Conservation (phyloP, 2,888 invertebrate genomes). For the Eumacrocentrus americanus region DNA sequence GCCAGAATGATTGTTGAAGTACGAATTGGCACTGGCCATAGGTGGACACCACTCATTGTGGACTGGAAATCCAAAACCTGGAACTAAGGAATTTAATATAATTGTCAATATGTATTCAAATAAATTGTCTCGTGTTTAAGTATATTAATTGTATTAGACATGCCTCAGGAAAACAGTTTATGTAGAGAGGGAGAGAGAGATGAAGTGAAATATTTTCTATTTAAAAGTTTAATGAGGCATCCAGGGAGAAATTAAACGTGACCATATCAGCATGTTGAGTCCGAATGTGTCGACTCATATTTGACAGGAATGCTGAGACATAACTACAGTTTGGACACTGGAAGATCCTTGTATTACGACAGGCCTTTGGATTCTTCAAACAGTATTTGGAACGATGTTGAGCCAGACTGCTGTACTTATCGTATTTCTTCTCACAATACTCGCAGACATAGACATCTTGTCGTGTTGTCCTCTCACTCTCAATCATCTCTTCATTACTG, state of each 20-base stretch:
- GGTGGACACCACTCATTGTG: neutral
- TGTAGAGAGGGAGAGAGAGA: too few species aligned
- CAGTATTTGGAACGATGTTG: slow-evolving; percentile 21
- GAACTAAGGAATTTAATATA: neutral
- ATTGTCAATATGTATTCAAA: neutral
- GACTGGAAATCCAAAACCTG: neutral
- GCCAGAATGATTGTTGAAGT: neutral
- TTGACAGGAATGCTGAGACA: slow-evolving; percentile 25
- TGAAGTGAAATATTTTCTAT: too few species aligned
- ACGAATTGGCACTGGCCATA: neutral
- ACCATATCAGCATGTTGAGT: slow-evolving; percentile 7
- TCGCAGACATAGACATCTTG: slow-evolving; percentile 1
- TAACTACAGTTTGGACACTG: slow-evolving; percentile 41
- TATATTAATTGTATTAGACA: too few species aligned
- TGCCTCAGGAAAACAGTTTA: too few species aligned
- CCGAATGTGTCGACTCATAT: slow-evolving; percentile 28
- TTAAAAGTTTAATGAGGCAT: too few species aligned
- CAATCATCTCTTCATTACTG: neutral
- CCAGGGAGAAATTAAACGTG: too few species aligned
- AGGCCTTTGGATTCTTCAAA: slow-evolving; percentile 18
- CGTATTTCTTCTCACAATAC: slow-evolving; percentile 4
- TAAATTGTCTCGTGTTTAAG: neutral
- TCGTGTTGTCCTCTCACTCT: neutral
- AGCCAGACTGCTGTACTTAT: slow-evolving; percentile 3
- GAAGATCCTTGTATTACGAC: slow-evolving; percentile 22